These are phyloP conservation scores for Endomychus coccineus DNA, from an alignment of 2,888 invertebrate genomes.

Conservation along the genomic window DNA sequence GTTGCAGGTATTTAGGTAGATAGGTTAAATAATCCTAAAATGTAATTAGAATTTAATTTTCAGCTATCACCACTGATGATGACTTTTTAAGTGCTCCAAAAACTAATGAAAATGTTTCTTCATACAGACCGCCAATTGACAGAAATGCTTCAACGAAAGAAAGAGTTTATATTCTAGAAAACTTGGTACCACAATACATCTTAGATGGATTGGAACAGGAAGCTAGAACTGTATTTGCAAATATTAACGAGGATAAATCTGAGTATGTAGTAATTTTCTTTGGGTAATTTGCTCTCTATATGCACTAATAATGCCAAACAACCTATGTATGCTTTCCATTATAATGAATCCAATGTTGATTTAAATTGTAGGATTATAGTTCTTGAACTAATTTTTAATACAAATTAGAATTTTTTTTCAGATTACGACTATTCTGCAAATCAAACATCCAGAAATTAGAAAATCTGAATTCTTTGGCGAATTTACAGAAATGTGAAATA, in stretches of 20 bases:
- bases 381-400: too few species aligned
- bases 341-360: too few species aligned
- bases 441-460: conserved; percentile 3
- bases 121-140: conserved; percentile 49
- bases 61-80: conserved; percentile 25
- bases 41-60: conserved; percentile 9
- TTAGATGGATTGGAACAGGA: conserved; percentile 35
- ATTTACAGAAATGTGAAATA: conserved; percentile 28
- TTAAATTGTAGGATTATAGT: too few species aligned
- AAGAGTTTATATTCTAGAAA: conserved; percentile 46
- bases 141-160: conserved; percentile 43
- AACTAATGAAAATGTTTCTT: conserved; percentile 31
- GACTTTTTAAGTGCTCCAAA: conserved; percentile 21
- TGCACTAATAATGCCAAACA: too few species aligned
- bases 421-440: conserved; percentile 22
- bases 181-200: conserved; percentile 43
- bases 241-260: conserved; percentile 14
- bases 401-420: conserved; percentile 26
- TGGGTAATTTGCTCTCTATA: not conserved
- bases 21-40: not conserved
- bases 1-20: conserved; percentile 40
- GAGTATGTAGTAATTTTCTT: conserved; percentile 15
- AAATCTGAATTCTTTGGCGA: conserved; percentile 13
- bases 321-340: too few species aligned
- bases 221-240: conserved; percentile 23